Conservation (phyloP, 2,797 vertebrate genomes). For the Peromyscus eremicus region DNA sequence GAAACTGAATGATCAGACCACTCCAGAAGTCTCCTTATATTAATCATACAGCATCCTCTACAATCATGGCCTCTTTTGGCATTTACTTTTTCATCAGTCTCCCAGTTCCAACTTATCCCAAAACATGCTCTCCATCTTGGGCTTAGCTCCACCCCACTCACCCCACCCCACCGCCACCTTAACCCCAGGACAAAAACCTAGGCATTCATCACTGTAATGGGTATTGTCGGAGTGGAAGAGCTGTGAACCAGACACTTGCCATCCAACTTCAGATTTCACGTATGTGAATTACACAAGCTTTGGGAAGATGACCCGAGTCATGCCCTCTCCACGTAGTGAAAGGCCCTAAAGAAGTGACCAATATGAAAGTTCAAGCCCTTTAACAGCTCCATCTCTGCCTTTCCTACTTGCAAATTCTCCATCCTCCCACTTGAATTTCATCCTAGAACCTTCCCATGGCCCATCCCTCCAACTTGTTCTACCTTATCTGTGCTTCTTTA, state of each 20-base stretch:
- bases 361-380: neutral
- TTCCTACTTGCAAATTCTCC: neutral
- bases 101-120: neutral
- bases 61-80: neutral
- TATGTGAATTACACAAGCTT: neutral
- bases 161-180: too few relatives aligned
- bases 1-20: neutral
- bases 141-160: too few relatives aligned
- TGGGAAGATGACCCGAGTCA: neutral
- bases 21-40: neutral
- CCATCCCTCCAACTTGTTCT: neutral
- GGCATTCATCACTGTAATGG: neutral
- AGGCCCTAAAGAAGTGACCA: neutral
- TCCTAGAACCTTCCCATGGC: neutral
- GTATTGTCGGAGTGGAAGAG: neutral
- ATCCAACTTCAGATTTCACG: neutral
- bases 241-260: neutral
- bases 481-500: neutral
- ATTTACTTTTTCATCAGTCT: neutral
- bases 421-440: neutral
- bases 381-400: neutral
- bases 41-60: neutral
- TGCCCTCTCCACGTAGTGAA: neutral
- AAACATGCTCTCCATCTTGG: neutral
- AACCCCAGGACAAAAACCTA: neutral